phyloP scores from a whole-genome alignment of 2,888 invertebrate genomes.

The Drosophila infuscata region DNA sequence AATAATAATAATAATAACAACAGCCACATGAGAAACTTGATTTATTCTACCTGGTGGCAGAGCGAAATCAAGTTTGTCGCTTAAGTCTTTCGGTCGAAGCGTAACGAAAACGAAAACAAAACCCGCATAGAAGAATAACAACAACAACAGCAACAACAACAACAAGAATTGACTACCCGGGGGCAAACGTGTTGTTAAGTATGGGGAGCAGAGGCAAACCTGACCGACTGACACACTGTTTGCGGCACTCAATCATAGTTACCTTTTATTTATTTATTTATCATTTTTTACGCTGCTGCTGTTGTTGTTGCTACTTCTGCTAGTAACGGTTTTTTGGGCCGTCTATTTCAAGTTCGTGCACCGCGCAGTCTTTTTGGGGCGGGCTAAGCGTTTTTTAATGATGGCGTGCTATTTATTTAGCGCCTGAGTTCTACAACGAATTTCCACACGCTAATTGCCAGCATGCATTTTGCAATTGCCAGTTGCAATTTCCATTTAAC shows the following conservation, averaged over 20 bases:
- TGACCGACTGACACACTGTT: slow-evolving; percentile 80
- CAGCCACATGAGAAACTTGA: slow-evolving; percentile 22
- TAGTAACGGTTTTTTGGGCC: slow-evolving; percentile 64
- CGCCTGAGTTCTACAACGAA: slow-evolving; percentile 60
- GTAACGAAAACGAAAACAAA: slow-evolving; percentile 80
- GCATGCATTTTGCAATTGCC: slow-evolving; percentile 65
- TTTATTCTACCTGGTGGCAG: slow-evolving; percentile 29
- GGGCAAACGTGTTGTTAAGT: slow-evolving; percentile 8
- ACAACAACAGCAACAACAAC: slow-evolving; percentile 15
- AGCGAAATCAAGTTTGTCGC: slow-evolving; percentile 63
- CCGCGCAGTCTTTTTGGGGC: slow-evolving; percentile 32
- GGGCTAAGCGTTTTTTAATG: slow-evolving; percentile 76
- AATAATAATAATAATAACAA: slow-evolving; percentile 20
- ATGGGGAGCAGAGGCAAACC: slow-evolving; percentile 8
- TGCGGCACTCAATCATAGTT: slow-evolving; percentile 30
- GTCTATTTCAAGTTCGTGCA: slow-evolving; percentile 65
- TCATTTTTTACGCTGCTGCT: slow-evolving; percentile 10
- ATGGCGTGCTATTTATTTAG: slow-evolving; percentile 74
- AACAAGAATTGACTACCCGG: slow-evolving; percentile 16
- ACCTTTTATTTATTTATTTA: slow-evolving; percentile 13
- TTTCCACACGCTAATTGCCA: slow-evolving; percentile 67
- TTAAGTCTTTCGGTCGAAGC: slow-evolving; percentile 73
- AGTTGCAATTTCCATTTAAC: slow-evolving; percentile 63
- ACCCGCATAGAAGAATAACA: slow-evolving; percentile 36
- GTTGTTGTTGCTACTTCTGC: slow-evolving; percentile 12